These are phyloP conservation scores for Trachops cirrhosus DNA, from an alignment of 2,797 vertebrate species.

Conservation along the genomic window DNA sequence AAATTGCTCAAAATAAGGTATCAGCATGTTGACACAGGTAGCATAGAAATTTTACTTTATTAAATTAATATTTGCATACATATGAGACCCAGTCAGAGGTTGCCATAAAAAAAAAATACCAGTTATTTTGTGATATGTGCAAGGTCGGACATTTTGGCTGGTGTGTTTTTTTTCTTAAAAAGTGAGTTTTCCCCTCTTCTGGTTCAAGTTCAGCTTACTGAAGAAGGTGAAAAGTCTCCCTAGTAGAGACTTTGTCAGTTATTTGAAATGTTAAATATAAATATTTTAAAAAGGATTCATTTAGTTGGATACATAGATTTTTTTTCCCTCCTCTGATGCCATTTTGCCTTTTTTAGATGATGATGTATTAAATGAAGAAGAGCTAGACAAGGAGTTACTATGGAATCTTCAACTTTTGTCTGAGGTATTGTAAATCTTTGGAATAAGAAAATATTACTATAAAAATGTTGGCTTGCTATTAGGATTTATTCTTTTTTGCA, in stretches of 20 bases:
- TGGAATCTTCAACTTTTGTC: slow-evolving; percentile 98
- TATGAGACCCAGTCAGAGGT: neutral
- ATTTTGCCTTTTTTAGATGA: slow-evolving; percentile 88
- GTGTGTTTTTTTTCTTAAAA: slow-evolving; percentile 30
- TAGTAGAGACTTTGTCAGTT: slow-evolving; percentile 12
- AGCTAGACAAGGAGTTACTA: slow-evolving; percentile 96
- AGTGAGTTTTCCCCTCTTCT: neutral
- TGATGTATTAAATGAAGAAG: slow-evolving; percentile 94
- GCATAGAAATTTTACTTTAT: neutral
- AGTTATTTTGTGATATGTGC: neutral
- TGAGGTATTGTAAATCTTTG: slow-evolving; percentile 87
- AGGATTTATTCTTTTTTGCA: neutral
- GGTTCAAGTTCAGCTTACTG: neutral
- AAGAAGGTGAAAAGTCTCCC: neutral
- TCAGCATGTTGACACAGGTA: neutral
- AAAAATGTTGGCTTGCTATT: neutral
- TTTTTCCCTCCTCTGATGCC: neutral
- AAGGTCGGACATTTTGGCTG: neutral
- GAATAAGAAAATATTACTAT: slow-evolving; percentile 33
- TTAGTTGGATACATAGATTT: neutral
- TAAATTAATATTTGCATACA: neutral
- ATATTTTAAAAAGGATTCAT: slow-evolving; percentile 10
- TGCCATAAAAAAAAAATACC: neutral
- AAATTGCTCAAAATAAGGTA: neutral
- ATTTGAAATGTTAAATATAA: slow-evolving; percentile 2